Base-by-base conservation (phyloP, 2,888 invertebrate species). In the Phlogophora meticulosa region DNA sequence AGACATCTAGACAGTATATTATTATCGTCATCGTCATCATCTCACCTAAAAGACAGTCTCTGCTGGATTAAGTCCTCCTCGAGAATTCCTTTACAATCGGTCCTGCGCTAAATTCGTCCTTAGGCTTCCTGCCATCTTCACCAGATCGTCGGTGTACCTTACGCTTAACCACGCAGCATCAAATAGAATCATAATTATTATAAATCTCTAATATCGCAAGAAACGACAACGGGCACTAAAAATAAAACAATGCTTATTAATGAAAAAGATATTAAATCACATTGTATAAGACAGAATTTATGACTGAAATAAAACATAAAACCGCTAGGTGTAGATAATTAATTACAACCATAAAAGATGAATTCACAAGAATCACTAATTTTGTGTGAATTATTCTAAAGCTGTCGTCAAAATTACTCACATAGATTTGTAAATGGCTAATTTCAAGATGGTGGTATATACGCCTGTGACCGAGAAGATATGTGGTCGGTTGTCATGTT, bases 231-330 rank as follows among this genome's bases (percentile, higher is more conserved):
- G 55, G 11, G 5, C 5, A 38, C 1, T 11, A 57, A 3, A 70
- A 24, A 40, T 22, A 15, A 61, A 24, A 48, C 17, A 38, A 32
- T 20, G n/a, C 22, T n/a, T 32, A 20, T 11, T 7, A 17, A 10
- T 59, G 40, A 51, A 45, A 60, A 57, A 61, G 15, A 17, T 53
- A 40, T 52, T 36, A 61, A 61, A 24, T 28, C 34, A 34, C 17
- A 32, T 32, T 17, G 24, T 36, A 22, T 40, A 49, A 7, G 48
- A 42, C 34, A 36, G 4, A 45, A 62, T 73, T 70, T 48, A 70
- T 76, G 34, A 28, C 20, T 22, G 49, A 42, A 49, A 61, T 48
- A 61, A 58, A 72, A 49, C 24, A 68, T 52, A 24, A 48, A 43
- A 22, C 28, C 38, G 15, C 13, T 42, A 43, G n/a, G 43, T n/a